Evolutionary conservation across 2,113 vertebrate genomes (phyloP), one percentile per base, ranked within the genome.

Genomic region (Nanorana parkeri): DNA sequence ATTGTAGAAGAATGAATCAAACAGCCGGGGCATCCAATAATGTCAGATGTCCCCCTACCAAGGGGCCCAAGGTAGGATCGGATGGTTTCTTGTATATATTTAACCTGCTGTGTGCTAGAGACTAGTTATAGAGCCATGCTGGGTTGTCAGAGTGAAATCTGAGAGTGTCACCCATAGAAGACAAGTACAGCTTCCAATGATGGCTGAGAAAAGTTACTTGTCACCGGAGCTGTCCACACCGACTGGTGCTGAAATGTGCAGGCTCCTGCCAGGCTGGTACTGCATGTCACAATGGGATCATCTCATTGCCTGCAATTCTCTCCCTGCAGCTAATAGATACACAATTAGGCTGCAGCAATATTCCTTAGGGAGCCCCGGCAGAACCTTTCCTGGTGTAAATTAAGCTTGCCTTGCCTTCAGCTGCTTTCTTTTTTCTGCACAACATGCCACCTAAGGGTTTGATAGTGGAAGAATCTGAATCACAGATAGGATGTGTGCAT

Each of bases 11-110:
- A 79, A 94, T 94, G 94, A 94, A 94, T 85, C 94, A 94, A 83
- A 94, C 94, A 0, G 94, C 93, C 0, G 92, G 94, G 17, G 91
- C 91, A 72, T 90, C 89, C 88, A 94, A 94, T 51, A 92, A 90
- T 71, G 90, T 94, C 81, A 89, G 92, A 68, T 94, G 94, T 75
- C 90, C 94, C 56, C 60, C 91, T 85, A 1, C 86, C 85, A 88
- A 94, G 78, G 86, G 85, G 77, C 85, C 91, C 72, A 91, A 94
- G 92, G 93, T 93, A 91, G 88, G 87, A 68, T 11, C 21, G 26
- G 32, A 26, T 17, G 5, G 19, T 82, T 36, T 74, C 17, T 75
- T 61, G 21, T 0, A 41, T 5, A 41, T n/a, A n/a, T n/a, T 58
- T 68, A 60, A 68, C 64, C 52, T 23, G 51, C 15, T 55, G 15